Percentiles rank a stretch among this genome's conserved stretches.
phyloP scores from a whole-genome alignment of 2,113 vertebrate species.

The Engraulis encrasicolus region DNA sequence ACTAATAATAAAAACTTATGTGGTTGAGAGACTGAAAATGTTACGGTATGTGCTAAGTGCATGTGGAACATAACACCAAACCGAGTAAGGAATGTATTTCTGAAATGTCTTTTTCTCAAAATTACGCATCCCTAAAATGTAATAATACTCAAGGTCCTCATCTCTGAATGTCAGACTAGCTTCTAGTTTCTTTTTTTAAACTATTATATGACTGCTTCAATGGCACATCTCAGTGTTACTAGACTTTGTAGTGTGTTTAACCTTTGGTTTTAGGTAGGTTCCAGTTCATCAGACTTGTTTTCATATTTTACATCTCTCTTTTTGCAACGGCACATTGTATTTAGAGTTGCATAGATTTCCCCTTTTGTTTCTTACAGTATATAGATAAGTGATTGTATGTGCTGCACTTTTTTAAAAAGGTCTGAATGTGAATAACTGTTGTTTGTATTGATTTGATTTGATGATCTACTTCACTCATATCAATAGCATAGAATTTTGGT shows the following conservation, averaged over 20 bases:
- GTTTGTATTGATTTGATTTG: too few species aligned
- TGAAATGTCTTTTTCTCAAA: background rate
- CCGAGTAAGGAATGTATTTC: background rate
- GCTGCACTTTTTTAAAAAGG: too few species aligned
- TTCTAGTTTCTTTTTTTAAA: background rate
- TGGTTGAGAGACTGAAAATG: background rate
- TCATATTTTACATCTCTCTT: background rate
- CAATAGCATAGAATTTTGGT: background rate
- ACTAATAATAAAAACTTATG: background rate
- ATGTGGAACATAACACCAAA: background rate
- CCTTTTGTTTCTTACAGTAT: too few species aligned
- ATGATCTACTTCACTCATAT: background rate
- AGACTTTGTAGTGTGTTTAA: background rate
- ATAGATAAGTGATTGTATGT: too few species aligned
- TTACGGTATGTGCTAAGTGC: background rate
- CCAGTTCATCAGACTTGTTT: background rate
- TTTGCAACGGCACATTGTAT: too few species aligned
- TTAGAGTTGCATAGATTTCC: too few species aligned
- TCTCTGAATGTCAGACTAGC: background rate
- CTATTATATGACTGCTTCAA: background rate
- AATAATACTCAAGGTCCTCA: background rate
- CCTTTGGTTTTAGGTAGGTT: background rate
- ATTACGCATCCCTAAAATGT: background rate
- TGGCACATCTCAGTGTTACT: background rate
- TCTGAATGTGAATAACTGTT: too few species aligned